These are phyloP conservation scores for Epistrophella euchroma DNA, from an alignment of 2,888 invertebrate genomes.

Conservation along the genomic window DNA sequence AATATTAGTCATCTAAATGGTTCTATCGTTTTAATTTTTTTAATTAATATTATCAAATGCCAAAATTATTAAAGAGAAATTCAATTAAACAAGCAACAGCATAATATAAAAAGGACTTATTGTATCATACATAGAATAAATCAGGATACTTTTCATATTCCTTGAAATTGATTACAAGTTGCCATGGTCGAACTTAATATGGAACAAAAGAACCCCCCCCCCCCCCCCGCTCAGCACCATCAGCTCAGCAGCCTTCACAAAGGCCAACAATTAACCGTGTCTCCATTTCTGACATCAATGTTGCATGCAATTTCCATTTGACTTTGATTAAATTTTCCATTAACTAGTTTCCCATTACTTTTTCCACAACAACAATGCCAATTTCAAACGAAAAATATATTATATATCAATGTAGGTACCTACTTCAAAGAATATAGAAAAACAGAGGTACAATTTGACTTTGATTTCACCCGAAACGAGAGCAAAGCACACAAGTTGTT, in stretches of 20 bases:
- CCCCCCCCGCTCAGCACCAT: background rate
- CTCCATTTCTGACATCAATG: conserved; percentile 58
- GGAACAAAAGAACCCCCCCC: background rate
- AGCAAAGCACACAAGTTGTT: conserved; percentile 23
- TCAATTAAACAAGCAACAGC: too few species aligned
- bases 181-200: conserved; percentile 17
- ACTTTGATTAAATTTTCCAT: conserved; percentile 73
- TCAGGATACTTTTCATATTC: conserved; percentile 17
- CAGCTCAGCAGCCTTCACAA: conserved; percentile 40
- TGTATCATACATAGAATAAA: background rate
- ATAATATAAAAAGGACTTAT: conserved; percentile 16
- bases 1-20: background rate
- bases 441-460: conserved; percentile 58
- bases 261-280: conserved; percentile 59
- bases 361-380: conserved; percentile 14
- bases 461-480: conserved; percentile 57
- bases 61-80: background rate
- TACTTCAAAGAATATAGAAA: conserved; percentile 48
- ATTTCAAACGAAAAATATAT: background rate
- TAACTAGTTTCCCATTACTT: conserved; percentile 64
- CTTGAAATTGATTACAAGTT: conserved; percentile 14
- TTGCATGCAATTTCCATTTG: conserved; percentile 71
- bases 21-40: background rate
- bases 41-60: background rate
- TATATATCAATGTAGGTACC: background rate